phyloP scores from a whole-genome alignment of 2,888 invertebrate species.

The Mamestra brassicae region DNA sequence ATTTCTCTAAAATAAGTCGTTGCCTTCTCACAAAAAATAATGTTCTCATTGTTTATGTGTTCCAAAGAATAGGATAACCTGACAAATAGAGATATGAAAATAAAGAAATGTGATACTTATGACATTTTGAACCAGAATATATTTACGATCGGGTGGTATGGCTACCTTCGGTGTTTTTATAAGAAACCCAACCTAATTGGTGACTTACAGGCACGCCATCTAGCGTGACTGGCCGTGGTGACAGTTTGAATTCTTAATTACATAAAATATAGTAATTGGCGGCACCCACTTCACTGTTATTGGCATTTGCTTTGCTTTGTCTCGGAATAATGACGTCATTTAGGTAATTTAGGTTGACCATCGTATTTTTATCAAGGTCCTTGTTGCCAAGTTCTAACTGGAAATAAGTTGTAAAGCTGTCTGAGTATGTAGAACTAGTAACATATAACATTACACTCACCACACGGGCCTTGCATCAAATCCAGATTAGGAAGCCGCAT shows the following conservation, averaged over 20 bases:
- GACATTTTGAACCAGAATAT: slow-evolving; percentile 58
- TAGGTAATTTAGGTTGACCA: slow-evolving; percentile 46
- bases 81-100: slow-evolving; percentile 54
- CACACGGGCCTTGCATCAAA: not conserved
- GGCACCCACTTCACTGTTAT: slow-evolving; percentile 67
- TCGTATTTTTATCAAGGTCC: slow-evolving; percentile 14
- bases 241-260: slow-evolving; percentile 82
- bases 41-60: slow-evolving; percentile 51
- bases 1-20: slow-evolving; percentile 31
- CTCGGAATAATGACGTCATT: slow-evolving; percentile 53
- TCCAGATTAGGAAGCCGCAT: not conserved
- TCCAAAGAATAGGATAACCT: slow-evolving; percentile 47
- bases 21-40: slow-evolving; percentile 38
- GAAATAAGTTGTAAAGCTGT: not conserved
- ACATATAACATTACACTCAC: not conserved
- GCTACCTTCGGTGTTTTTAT: slow-evolving; percentile 65
- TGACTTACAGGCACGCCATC: slow-evolving; percentile 77
- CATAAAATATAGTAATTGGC: slow-evolving; percentile 77
- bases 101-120: slow-evolving; percentile 61
- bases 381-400: slow-evolving; percentile 10
- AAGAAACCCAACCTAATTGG: slow-evolving; percentile 80
- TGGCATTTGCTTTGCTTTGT: slow-evolving; percentile 63
- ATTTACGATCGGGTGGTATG: slow-evolving; percentile 54
- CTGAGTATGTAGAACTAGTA: not conserved
- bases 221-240: slow-evolving; percentile 80